phyloP scores from a whole-genome alignment of 1,140 invertebrate species.

The Lepidurus packardi region DNA sequence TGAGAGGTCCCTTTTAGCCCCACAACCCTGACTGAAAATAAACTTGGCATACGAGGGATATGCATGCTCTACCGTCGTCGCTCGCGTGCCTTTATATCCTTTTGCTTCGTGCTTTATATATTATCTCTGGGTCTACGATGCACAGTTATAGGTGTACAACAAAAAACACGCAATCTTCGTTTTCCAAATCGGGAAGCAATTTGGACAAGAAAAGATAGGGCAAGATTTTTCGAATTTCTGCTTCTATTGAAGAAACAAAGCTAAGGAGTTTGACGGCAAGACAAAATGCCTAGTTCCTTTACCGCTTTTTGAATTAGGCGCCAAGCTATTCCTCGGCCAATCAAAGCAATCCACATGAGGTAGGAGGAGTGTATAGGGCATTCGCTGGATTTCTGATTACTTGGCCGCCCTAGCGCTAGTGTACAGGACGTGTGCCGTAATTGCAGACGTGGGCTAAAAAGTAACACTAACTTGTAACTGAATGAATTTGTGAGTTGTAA shows the following conservation, averaged over 20 bases:
- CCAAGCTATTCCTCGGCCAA: background rate
- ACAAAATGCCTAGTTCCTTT: too few species aligned
- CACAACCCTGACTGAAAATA: constrained; percentile 3
- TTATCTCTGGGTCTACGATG: background rate
- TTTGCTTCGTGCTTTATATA: constrained; percentile 2
- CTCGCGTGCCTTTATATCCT: background rate
- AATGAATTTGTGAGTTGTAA: background rate
- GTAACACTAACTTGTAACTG: background rate
- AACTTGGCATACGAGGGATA: constrained; percentile 17
- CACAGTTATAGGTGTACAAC: too few species aligned
- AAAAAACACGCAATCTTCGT: too few species aligned
- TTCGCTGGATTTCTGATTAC: background rate
- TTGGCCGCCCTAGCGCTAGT: background rate
- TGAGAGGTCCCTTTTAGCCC: constrained; percentile 1
- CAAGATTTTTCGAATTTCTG: too few species aligned
- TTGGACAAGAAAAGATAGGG: too few species aligned
- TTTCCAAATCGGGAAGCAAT: too few species aligned
- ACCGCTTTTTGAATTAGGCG: background rate
- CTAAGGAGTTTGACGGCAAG: too few species aligned
- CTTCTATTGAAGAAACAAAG: too few species aligned
- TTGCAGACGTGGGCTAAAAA: background rate
- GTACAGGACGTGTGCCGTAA: background rate
- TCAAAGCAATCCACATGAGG: constrained; percentile 10
- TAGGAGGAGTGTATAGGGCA: background rate
- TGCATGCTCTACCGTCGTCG: background rate